These are phyloP conservation scores for Chionis minor DNA, from an alignment of 2,113 vertebrate genomes.

Conservation along the genomic window DNA sequence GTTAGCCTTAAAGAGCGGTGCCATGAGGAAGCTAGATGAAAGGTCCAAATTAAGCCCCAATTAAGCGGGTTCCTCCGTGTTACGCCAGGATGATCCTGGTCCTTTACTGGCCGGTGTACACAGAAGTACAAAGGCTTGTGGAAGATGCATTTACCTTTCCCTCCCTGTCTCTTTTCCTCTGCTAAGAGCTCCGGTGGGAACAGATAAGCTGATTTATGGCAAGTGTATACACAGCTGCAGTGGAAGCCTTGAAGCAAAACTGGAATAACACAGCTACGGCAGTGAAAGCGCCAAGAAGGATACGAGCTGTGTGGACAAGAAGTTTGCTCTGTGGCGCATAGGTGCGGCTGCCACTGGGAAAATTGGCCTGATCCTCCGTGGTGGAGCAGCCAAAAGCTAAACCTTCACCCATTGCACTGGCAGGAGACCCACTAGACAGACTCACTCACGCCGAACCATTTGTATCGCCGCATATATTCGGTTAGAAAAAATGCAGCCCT, in stretches of 20 bases:
- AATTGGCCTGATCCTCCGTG: neutral
- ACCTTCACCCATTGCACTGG: neutral
- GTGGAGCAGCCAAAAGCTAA: neutral
- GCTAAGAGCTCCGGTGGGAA: neutral
- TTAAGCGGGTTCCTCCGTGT: neutral
- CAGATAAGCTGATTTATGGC: constrained; percentile 36
- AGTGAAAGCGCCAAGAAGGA: neutral
- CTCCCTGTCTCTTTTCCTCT: neutral
- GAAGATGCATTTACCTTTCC: neutral
- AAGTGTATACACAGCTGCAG: constrained; percentile 35
- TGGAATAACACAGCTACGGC: neutral
- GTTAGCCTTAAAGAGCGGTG: neutral
- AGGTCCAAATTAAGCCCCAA: neutral
- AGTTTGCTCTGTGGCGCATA: neutral
- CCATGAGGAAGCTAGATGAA: neutral
- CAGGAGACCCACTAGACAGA: neutral
- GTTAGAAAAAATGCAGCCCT: neutral
- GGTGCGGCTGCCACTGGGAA: neutral
- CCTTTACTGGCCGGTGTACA: neutral
- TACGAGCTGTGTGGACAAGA: neutral
- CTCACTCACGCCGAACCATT: neutral
- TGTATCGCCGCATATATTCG: neutral
- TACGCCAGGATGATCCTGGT: neutral
- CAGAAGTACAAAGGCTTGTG: neutral
- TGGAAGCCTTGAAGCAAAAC: constrained; percentile 39